Conservation (phyloP, 2,797 vertebrate species). For the Leucoraja ocellata region DNA sequence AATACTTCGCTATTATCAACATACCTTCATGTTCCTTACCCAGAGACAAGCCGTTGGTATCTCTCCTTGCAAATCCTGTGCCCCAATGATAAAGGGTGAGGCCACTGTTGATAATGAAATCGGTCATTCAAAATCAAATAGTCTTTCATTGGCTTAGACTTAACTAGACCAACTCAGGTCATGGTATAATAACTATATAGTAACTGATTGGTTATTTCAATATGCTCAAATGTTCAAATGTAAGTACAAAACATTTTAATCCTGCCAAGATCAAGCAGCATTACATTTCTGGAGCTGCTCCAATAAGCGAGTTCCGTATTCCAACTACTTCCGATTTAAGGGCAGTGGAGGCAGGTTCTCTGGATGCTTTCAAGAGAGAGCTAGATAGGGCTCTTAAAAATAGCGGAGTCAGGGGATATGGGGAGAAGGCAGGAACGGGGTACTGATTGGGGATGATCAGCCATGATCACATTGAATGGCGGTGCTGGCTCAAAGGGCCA, state of each 20-base stretch:
- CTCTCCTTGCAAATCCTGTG: constrained; percentile 80
- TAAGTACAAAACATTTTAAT: background rate
- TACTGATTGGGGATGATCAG: too few species aligned
- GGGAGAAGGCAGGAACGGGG: too few species aligned
- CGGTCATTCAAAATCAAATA: background rate
- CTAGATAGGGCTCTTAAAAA: too few species aligned
- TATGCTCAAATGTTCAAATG: background rate
- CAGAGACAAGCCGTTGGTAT: constrained; percentile 79
- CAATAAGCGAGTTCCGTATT: too few species aligned
- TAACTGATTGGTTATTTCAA: background rate
- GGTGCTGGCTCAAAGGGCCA: too few species aligned
- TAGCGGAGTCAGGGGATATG: too few species aligned
- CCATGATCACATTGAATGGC: too few species aligned
- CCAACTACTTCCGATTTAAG: too few species aligned
- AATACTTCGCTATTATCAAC: constrained; percentile 53
- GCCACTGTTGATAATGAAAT: background rate
- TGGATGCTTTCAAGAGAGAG: too few species aligned
- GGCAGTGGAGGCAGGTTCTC: too few species aligned
- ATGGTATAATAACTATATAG: background rate
- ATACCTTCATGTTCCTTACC: constrained; percentile 73
- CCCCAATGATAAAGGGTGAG: constrained; percentile 61
- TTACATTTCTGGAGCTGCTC: background rate
- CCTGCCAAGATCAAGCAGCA: background rate
- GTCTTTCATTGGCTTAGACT: background rate
- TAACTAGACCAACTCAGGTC: background rate